Conservation (phyloP, 2,113 vertebrate species). For the Tyto alba region DNA sequence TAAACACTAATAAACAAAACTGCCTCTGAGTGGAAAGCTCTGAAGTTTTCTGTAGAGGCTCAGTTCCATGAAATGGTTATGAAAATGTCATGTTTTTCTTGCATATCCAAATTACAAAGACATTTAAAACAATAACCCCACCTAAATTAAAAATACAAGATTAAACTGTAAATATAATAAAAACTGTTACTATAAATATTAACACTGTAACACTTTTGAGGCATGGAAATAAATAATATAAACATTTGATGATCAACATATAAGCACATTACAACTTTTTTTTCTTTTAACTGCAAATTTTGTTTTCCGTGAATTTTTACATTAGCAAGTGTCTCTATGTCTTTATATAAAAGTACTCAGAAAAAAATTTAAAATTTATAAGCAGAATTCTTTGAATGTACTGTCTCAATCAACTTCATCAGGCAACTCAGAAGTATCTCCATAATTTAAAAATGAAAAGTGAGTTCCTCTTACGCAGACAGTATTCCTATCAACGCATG, state of each 20-base stretch:
- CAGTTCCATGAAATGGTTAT: not conserved
- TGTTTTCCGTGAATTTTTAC: not conserved
- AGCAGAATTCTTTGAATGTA: not conserved
- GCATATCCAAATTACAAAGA: not conserved
- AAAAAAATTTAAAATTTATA: not conserved
- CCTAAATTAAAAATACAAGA: not conserved
- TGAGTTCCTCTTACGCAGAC: not conserved
- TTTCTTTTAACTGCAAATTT: not conserved
- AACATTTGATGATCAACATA: not conserved
- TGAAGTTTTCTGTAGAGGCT: not conserved
- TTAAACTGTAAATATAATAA: not conserved
- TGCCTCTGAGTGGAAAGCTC: not conserved
- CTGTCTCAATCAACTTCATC: not conserved
- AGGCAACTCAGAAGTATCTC: not conserved
- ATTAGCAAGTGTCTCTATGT: not conserved
- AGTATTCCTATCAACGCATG: not conserved
- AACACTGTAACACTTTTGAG: not conserved
- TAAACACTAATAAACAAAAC: slow-evolving; percentile 10
- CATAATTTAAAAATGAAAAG: not conserved
- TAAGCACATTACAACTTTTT: not conserved
- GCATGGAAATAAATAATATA: not conserved
- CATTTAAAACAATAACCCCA: not conserved
- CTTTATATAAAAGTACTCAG: not conserved
- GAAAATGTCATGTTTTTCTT: not conserved
- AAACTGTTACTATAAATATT: not conserved